Percentiles rank a stretch among this genome's conserved stretches.
Conservation (phyloP, 2,113 vertebrate species). For the Larimichthys crocea region DNA sequence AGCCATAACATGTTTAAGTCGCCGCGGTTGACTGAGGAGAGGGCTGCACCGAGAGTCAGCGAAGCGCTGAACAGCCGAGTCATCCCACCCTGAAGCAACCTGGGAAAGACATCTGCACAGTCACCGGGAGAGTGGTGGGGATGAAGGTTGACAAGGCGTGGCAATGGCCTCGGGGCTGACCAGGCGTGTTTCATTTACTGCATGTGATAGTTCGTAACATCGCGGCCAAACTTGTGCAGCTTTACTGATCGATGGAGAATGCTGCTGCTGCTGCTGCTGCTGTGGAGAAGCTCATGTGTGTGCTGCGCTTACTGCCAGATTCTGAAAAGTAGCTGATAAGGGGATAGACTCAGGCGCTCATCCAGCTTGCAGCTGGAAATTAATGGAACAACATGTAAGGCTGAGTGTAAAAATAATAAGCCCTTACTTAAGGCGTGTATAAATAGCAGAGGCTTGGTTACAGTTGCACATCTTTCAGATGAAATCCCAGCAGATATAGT, state of each 20-base stretch:
- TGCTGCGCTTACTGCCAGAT: constrained; percentile 58
- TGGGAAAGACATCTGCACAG: constrained; percentile 63
- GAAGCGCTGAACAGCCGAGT: constrained; percentile 59
- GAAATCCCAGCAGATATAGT: constrained; percentile 69
- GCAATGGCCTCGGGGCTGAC: constrained; percentile 44
- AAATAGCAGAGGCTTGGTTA: constrained; percentile 55
- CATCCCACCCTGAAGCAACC: constrained; percentile 61
- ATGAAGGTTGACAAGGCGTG: constrained; percentile 46
- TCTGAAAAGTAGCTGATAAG: constrained; percentile 71
- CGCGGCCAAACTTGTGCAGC: constrained; percentile 53
- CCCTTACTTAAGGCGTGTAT: constrained; percentile 56
- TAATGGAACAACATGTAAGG: constrained; percentile 64
- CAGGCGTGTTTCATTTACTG: constrained; percentile 56
- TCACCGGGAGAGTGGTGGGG: constrained; percentile 42
- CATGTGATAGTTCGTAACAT: constrained; percentile 55
- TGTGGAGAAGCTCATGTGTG: not conserved
- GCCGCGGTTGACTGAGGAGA: constrained; percentile 50
- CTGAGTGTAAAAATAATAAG: constrained; percentile 61
- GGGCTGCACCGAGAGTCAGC: constrained; percentile 39
- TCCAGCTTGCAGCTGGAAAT: constrained; percentile 69
- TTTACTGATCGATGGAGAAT: constrained; percentile 71
- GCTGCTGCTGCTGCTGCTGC: too few species aligned
- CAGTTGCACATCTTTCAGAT: constrained; percentile 47
- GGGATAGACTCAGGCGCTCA: constrained; percentile 66
- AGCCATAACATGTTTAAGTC: constrained; percentile 34